Conservation (phyloP, 2,113 vertebrate genomes). For the Pelobates fuscus region DNA sequence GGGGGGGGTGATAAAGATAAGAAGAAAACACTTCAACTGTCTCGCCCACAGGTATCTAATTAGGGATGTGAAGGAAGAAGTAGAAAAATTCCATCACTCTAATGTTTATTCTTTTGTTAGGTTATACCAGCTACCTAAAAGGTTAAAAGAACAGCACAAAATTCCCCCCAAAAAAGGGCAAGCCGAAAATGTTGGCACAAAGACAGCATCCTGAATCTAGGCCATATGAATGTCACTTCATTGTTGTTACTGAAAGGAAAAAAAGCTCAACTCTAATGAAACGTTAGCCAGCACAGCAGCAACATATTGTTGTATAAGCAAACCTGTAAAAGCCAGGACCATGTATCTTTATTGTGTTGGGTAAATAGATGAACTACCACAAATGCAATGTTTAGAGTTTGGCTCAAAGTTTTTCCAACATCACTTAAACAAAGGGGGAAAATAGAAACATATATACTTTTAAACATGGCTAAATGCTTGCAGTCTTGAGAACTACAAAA, state of each 20-base stretch:
- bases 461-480: no score
- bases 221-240: conserved; percentile 74
- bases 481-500: no score
- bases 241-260: conserved; percentile 75
- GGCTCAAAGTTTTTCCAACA: not conserved
- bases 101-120: no score
- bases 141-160: conserved; percentile 66
- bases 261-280: conserved; percentile 70
- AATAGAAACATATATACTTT: not conserved
- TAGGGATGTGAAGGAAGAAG: no score
- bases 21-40: no score
- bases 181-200: conserved; percentile 68
- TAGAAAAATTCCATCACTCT: no score
- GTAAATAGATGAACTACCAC: not conserved
- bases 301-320: conserved; percentile 70
- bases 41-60: no score
- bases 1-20: no score
- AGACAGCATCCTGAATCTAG: conserved; percentile 71
- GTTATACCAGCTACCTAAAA: not conserved
- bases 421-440: not conserved
- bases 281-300: conserved; percentile 65
- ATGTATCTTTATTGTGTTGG: conserved; percentile 48
- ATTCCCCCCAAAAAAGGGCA: conserved; percentile 62
- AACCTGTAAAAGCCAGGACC: conserved; percentile 48
- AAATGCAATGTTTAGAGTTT: not conserved